Base-by-base conservation (phyloP, 1,140 invertebrate genomes). In the Semibalanus balanoides region DNA sequence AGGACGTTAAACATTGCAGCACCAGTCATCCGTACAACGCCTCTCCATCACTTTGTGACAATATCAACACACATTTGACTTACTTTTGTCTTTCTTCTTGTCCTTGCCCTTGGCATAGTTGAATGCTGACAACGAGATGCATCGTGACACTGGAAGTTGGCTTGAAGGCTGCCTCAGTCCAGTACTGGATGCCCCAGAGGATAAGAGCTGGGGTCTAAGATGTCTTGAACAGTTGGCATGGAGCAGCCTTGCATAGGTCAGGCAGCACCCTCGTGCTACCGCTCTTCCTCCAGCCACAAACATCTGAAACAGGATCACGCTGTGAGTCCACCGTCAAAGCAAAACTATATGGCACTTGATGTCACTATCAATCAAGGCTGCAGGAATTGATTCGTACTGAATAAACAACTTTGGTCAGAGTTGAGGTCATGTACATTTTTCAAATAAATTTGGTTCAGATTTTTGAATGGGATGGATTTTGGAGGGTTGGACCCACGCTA, bases 61-160 rank as follows among this genome's bases (percentile, higher is more conserved):
- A 7, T 7, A 40, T 40, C 17, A 40, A 7, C 5, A 40, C 5
- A 7, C 5, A 40, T 64, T 89, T 74, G 88, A 86, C 81, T 87
- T 88, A 69, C 82, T 84, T 81, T 86, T 86, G 75, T 86, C 87
- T 83, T 88, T 89, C 11, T 75, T 73, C 64, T 79, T 79, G 31
- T 81, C 81, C 77, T 79, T 80, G 29, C 78, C 78, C 75, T 82
- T 81, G 14, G 81, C 81, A 77, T 82, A 80, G 35, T 76, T 75
- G 22, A 3, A 3, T 14, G 51, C 51, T 22, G 51, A 64, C 11
- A 64, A 25, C 1, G 51, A 19, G 22, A 64, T 64, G 3, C 11
- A 64, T 25, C 51, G 11, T 25, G 22, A 7, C 22, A 11, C 51
- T 22, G 11, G 1, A 11, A 1, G 51, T 22, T 64, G 51, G 22